Percentiles rank a stretch among this genome's conserved stretches.
These are phyloP conservation scores for Synanthedon myopaeformis DNA, from an alignment of 2,888 invertebrate genomes.

Conservation along the genomic window DNA sequence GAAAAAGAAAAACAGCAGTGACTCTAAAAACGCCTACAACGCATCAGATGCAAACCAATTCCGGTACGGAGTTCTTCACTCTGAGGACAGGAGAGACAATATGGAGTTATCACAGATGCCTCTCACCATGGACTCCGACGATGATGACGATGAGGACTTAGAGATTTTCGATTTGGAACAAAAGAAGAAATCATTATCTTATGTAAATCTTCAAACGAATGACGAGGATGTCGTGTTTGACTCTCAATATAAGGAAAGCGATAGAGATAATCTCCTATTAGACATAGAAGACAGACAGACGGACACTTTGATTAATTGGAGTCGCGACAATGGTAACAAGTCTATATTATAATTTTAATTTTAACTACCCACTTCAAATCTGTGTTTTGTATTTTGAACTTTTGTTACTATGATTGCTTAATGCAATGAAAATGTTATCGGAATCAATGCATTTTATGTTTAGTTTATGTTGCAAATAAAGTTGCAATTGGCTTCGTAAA, in stretches of 20 bases:
- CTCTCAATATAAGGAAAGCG: constrained; percentile 19
- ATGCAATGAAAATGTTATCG: too few relatives aligned
- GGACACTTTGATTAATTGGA: constrained; percentile 56
- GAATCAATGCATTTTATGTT: too few relatives aligned
- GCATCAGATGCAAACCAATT: constrained; percentile 53
- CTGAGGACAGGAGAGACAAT: constrained; percentile 54
- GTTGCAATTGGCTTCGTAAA: too few relatives aligned
- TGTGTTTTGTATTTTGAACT: too few relatives aligned
- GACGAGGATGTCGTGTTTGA: constrained; percentile 48
- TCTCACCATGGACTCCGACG: constrained; percentile 62
- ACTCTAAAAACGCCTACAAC: constrained; percentile 31
- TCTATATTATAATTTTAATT: constrained; percentile 44
- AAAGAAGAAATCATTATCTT: constrained; percentile 55
- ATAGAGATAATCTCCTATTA: constrained; percentile 44
- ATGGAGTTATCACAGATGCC: constrained; percentile 55
- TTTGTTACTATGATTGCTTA: too few relatives aligned
- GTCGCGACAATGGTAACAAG: constrained; percentile 38
- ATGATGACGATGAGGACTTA: constrained; percentile 60
- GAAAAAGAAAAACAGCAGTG: constrained; percentile 41
- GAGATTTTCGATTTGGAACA: constrained; percentile 63
- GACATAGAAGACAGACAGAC: constrained; percentile 53
- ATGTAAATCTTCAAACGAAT: constrained; percentile 50
- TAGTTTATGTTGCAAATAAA: too few relatives aligned
- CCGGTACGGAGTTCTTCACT: constrained; percentile 61
- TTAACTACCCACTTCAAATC: background rate